phyloP scores from a whole-genome alignment of 1,140 invertebrate species.

The Danaus melanippus region DNA sequence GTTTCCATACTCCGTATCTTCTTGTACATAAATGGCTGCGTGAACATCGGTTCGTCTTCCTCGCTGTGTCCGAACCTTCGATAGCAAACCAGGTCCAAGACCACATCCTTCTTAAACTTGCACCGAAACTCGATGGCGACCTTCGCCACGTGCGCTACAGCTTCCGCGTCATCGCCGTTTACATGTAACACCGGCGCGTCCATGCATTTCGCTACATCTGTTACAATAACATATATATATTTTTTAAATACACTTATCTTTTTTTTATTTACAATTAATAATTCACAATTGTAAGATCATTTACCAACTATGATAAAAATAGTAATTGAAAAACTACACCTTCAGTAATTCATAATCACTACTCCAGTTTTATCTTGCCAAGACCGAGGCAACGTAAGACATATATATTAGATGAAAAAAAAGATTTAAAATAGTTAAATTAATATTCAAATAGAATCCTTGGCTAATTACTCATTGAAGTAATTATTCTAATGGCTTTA shows the following conservation, averaged over 20 bases:
- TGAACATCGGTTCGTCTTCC: slow-evolving; percentile 95
- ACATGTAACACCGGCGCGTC: slow-evolving; percentile 96
- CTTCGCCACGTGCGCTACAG: slow-evolving; percentile 86
- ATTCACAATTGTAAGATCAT: no score
- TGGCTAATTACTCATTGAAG: no score
- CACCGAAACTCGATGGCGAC: slow-evolving; percentile 90
- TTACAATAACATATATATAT: slow-evolving; percentile 7
- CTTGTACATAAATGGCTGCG: slow-evolving; percentile 95
- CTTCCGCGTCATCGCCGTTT: slow-evolving; percentile 94
- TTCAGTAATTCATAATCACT: no score
- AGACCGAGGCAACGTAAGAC: no score
- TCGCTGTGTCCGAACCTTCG: slow-evolving; percentile 94
- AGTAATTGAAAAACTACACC: no score
- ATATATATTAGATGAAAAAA: no score
- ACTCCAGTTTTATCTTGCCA: no score
- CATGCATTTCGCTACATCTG: slow-evolving; percentile 88
- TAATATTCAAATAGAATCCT: no score
- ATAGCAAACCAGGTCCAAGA: slow-evolving; percentile 92
- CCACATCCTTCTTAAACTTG: slow-evolving; percentile 89
- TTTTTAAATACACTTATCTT: background rate
- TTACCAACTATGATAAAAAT: no score
- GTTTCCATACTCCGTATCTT: slow-evolving; percentile 80
- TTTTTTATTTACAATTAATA: no score
- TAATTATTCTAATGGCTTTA: no score
- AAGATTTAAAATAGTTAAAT: no score